Evolutionary conservation across 2,113 vertebrate species (phyloP).

Genomic region (Tauraco erythrolophus): DNA sequence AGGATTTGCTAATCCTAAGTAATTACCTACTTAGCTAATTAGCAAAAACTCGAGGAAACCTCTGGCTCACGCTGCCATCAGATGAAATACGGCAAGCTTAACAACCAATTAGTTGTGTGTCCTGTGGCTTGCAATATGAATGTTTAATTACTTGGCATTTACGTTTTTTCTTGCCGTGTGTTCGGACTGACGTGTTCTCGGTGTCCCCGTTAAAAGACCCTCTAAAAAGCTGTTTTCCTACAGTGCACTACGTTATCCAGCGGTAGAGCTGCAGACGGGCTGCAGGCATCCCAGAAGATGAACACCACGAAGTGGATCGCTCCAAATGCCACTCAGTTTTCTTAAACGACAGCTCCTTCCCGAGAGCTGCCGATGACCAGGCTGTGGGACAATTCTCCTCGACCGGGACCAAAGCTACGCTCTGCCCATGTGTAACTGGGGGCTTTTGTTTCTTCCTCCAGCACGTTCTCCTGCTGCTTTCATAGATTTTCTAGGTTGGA

Average conservation of each 20-base stretch:
- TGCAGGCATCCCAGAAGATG: background rate
- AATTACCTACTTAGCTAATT: slow-evolving; percentile 46
- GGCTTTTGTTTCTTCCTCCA: too few species aligned
- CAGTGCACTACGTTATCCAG: background rate
- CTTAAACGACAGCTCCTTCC: background rate
- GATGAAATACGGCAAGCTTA: slow-evolving; percentile 1
- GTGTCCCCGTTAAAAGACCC: background rate
- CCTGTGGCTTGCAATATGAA: background rate
- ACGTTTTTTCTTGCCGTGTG: background rate
- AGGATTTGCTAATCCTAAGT: background rate
- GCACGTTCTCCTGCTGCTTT: background rate
- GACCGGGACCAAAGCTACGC: accelerated
- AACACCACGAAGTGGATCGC: accelerated
- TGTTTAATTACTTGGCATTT: slow-evolving; percentile 28
- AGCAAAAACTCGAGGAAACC: background rate
- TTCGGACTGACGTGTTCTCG: background rate
- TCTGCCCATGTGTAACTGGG: background rate
- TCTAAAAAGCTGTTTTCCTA: background rate
- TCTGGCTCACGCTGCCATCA: background rate
- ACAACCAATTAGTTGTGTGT: slow-evolving; percentile 28
- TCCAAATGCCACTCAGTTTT: background rate
- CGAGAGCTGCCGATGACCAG: background rate
- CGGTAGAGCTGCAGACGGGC: background rate
- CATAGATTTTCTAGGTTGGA: too few species aligned
- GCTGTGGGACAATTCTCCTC: background rate